A percentile compares a stretch with the other conserved stretches of the same genome.
These are phyloP conservation scores for Cheilosia scutellata DNA, from an alignment of 2,888 invertebrate genomes.

Conservation along the genomic window DNA sequence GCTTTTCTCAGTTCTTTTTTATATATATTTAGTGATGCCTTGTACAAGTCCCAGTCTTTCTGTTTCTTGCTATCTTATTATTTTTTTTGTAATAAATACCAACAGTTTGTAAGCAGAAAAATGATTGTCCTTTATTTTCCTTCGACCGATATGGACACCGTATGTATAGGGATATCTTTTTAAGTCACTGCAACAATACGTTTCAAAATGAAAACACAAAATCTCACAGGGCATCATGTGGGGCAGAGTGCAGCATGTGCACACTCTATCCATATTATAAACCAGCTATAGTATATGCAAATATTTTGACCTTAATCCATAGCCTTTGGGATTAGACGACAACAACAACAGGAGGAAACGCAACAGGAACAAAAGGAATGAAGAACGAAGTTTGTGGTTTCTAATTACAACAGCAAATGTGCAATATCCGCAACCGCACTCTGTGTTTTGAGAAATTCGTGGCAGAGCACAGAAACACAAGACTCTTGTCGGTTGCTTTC, in stretches of 20 bases:
- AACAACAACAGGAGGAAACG: constrained; percentile 5
- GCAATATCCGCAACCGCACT: constrained; percentile 31
- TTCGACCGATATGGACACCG: too few species aligned
- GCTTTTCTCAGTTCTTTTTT: too few species aligned
- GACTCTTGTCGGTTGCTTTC: constrained; percentile 22
- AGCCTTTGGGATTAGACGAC: constrained; percentile 18
- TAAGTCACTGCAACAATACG: constrained; percentile 2
- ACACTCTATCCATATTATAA: not conserved
- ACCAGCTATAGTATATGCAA: constrained; percentile 14
- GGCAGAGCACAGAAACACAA: constrained; percentile 9
- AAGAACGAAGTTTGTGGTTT: constrained; percentile 46
- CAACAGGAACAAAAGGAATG: constrained; percentile 24
- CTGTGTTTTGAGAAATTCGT: constrained; percentile 20
- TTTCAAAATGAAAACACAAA: constrained; percentile 7
- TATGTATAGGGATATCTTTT: not conserved
- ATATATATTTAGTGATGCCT: too few species aligned
- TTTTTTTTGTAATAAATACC: too few species aligned
- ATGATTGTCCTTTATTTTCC: too few species aligned
- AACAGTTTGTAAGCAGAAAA: too few species aligned
- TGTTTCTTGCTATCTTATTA: too few species aligned
- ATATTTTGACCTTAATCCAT: constrained; percentile 41
- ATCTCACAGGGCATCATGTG: not conserved
- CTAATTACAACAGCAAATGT: constrained; percentile 46
- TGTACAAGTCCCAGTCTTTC: too few species aligned
- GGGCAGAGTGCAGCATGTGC: not conserved